A percentile compares a stretch with the other conserved stretches of the same genome.
Conservation (phyloP, 35 echinoderm and acorn worm species). For the Apostichopus japonicus region DNA sequence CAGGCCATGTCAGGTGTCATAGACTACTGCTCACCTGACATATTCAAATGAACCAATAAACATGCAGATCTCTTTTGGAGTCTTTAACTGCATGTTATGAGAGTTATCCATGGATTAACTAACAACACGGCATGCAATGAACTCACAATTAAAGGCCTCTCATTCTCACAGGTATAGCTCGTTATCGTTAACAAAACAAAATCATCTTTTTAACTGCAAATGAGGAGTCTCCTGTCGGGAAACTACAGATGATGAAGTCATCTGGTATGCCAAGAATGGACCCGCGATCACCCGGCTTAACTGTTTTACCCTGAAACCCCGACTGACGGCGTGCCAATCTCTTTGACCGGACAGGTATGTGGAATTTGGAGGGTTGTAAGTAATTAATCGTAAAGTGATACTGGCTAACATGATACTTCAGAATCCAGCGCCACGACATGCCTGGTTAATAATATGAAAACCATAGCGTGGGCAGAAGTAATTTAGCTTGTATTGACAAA, state of each 20-base stretch:
- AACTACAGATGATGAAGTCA: slow-evolving; percentile 46
- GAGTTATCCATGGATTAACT: not conserved
- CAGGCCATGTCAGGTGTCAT: no score
- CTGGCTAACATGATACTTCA: slow-evolving; percentile 20
- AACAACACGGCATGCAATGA: not conserved
- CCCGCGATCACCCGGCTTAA: not conserved
- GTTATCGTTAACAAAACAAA: slow-evolving; percentile 57
- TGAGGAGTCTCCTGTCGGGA: slow-evolving; percentile 42
- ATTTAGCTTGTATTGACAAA: not conserved
- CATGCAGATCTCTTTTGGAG: no score
- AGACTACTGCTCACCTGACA: no score
- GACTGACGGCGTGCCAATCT: slow-evolving; percentile 13
- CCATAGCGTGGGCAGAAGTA: not conserved
- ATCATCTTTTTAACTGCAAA: slow-evolving; percentile 39
- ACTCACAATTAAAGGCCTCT: not conserved
- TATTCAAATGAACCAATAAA: no score
- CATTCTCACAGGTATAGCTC: slow-evolving; percentile 60
- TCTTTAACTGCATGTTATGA: not conserved
- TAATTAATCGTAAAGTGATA: slow-evolving; percentile 48
- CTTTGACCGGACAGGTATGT: slow-evolving; percentile 56
- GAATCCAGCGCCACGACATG: not conserved
- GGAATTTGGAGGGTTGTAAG: not conserved
- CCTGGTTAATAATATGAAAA: not conserved
- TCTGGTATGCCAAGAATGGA: slow-evolving; percentile 51
- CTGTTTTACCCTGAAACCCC: slow-evolving; percentile 7